A percentile compares a stretch with the other conserved stretches of the same genome.
phyloP scores from a whole-genome alignment of 1,140 invertebrate genomes.

The Portunus trituberculatus region DNA sequence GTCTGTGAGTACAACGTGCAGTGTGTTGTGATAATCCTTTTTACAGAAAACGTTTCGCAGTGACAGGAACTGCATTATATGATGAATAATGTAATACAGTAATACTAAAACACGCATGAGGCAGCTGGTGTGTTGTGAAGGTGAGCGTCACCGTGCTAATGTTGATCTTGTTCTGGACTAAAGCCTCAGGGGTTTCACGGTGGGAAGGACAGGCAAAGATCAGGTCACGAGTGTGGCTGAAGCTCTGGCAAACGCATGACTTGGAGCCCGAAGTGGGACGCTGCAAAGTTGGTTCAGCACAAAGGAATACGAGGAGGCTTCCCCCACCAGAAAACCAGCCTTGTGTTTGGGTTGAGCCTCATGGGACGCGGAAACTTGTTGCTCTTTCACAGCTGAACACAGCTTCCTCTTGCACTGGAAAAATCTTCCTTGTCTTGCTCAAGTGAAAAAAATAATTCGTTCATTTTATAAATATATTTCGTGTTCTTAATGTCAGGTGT shows the following conservation, averaged over 20 bases:
- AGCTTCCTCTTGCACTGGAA: neutral
- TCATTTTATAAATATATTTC: neutral
- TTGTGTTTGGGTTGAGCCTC: neutral
- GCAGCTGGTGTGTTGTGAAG: neutral
- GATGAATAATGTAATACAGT: neutral
- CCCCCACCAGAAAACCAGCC: neutral
- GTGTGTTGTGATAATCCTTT: no score
- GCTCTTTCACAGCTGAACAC: neutral
- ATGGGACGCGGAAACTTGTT: conserved; percentile 18
- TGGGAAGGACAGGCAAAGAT: neutral
- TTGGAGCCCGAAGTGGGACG: neutral
- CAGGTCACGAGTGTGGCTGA: neutral
- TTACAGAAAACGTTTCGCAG: no score
- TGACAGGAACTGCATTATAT: neutral
- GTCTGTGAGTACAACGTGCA: no score
- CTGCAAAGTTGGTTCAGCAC: neutral
- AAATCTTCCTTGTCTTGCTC: neutral
- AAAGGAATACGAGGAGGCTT: neutral
- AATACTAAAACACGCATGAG: neutral
- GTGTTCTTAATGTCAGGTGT: neutral
- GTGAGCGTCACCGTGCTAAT: neutral
- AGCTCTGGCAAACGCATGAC: neutral
- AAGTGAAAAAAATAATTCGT: neutral
- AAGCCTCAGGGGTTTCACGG: neutral
- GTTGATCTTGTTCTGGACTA: neutral